Percentiles rank a stretch among this genome's conserved stretches.
phyloP scores from a whole-genome alignment of 2,113 vertebrate genomes.

The pig (Sus scrofa) region DNA sequence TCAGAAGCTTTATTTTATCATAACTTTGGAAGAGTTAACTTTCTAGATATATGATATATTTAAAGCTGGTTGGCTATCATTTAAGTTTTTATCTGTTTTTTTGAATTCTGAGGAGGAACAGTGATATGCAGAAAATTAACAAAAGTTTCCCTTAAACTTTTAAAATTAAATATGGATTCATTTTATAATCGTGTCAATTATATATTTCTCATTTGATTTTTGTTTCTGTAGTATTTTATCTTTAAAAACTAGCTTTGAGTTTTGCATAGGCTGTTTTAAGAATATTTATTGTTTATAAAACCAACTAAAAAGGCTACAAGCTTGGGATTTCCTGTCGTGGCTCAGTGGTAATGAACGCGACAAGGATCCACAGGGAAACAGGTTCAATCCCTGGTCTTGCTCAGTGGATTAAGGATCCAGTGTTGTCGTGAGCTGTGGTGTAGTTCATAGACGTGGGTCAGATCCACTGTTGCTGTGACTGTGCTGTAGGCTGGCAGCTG shows the following conservation, averaged over 20 bases:
- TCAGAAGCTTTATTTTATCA: neutral
- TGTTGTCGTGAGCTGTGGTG: too few species aligned
- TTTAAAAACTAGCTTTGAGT: neutral
- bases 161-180: conserved; percentile 52
- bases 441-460: too few species aligned
- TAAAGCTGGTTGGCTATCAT: neutral
- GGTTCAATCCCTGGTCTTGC: too few species aligned
- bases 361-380: too few species aligned
- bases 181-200: conserved; percentile 36
- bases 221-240: conserved; percentile 57
- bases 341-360: too few species aligned
- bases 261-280: neutral
- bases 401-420: too few species aligned
- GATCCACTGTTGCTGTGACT: too few species aligned
- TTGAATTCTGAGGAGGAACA: neutral
- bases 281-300: conserved; percentile 24
- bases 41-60: neutral
- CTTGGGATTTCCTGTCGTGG: too few species aligned
- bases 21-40: neutral
- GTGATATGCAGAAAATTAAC: neutral
- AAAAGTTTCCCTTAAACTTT: neutral
- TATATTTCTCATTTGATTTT: conserved; percentile 37
- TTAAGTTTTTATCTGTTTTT: neutral
- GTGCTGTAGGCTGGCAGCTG: too few species aligned
- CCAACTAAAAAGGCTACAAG: too few species aligned